These are phyloP conservation scores for Lycaon pictus DNA, from an alignment of 2,113 vertebrate genomes.

Conservation along the genomic window DNA sequence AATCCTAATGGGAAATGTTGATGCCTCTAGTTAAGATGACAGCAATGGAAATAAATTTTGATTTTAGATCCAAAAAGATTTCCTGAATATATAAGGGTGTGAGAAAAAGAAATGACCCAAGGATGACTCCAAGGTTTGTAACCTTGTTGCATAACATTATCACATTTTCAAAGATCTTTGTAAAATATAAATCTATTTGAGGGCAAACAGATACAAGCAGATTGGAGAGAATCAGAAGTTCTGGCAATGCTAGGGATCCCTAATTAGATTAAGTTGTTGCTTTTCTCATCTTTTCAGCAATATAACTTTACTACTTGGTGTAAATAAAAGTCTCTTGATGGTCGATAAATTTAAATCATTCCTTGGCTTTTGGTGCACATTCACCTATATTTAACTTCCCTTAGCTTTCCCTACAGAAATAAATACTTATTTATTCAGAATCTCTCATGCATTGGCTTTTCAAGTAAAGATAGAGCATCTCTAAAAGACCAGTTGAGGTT, in stretches of 20 bases:
- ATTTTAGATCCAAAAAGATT: not conserved
- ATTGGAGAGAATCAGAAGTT: not conserved
- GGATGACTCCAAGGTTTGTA: not conserved
- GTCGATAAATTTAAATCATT: not conserved
- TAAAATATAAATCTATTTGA: not conserved
- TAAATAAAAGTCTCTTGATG: conserved; percentile 19
- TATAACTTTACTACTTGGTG: not conserved
- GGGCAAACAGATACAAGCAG: not conserved
- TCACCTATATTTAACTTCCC: not conserved
- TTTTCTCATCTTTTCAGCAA: conserved; percentile 28
- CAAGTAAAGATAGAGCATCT: not conserved
- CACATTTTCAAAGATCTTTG: not conserved
- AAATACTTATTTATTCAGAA: not conserved
- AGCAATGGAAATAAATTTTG: not conserved
- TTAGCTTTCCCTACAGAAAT: not conserved
- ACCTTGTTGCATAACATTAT: not conserved
- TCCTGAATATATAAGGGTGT: not conserved
- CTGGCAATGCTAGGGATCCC: not conserved
- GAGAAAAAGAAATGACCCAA: not conserved
- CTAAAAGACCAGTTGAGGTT: not conserved
- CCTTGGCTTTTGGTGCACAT: not conserved
- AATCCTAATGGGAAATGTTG: not conserved
- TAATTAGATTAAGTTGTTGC: not conserved
- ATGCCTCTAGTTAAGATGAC: not conserved
- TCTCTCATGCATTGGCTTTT: not conserved